phyloP scores from a whole-genome alignment of 2,113 vertebrate species.

The Dendropsophus ebraccatus region DNA sequence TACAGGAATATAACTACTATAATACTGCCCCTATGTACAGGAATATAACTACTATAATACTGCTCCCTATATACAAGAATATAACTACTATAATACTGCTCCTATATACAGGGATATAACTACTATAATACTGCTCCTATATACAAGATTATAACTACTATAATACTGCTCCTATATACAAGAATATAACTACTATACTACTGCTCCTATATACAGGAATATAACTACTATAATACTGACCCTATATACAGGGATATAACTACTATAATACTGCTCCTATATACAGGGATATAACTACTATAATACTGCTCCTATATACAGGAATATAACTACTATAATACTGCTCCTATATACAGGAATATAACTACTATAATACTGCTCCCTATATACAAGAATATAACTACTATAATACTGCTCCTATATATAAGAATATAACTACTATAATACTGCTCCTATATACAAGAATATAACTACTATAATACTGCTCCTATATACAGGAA shows the following conservation, averaged over 20 bases:
- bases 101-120: neutral
- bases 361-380: neutral
- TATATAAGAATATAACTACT: neutral
- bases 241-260: neutral
- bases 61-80: neutral
- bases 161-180: neutral
- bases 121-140: neutral
- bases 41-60: neutral
- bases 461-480: neutral
- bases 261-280: neutral
- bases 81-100: slow-evolving; percentile 5
- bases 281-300: neutral
- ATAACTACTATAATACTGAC: neutral
- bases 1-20: neutral
- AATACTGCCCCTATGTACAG: neutral
- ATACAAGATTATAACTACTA: neutral
- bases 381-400: neutral
- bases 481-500: neutral
- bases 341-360: neutral
- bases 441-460: neutral
- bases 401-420: neutral
- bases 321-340: neutral
- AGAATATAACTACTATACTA: neutral
- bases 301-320: neutral
- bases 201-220: neutral